Base-by-base conservation (phyloP, 2,797 vertebrate species). In the Moxostoma hubbsi region DNA sequence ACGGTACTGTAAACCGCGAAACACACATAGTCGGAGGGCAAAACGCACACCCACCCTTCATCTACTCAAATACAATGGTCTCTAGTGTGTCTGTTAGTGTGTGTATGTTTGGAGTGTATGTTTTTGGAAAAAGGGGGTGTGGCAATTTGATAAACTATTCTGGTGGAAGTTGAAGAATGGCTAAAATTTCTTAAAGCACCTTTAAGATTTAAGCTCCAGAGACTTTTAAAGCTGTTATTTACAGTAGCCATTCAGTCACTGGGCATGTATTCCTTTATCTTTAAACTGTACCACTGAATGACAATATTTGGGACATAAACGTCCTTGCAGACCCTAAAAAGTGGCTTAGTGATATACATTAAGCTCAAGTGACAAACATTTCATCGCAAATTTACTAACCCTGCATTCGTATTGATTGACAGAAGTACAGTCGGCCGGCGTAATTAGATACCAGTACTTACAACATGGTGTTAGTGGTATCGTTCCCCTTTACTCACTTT, bases 391-490 rank as follows among this genome's bases (percentile, higher is more conserved):
- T 74, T 58, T 53, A 73, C 54, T 79, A 73, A 70, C 68, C 66
- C 55, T 12, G 54, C 12, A 9, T 10, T 75, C n/a, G 11, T 55
- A 75, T 71, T 85, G 82, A 88, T 55, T 82, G 84, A 84, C 87
- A 82, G 66, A 79, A 84, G 84, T 83, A 51, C 77, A 84, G 81
- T 84, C 74, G 79, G 61, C 79, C 2, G 57, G 72, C 77, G 85
- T 84, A 88, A 87, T 89, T 89, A 89, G 81, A 79, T 79, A 81
- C 47, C 55, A 73, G 71, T 73, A 68, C 78, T 80, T 70, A 74
- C 77, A 79, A 59, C 49, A 57, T 36, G 36, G 57, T 72, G 83
- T 73, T 82, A 36, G 51, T 68, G 80, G 65, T 80, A 83, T 82
- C 81, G 76, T 77, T 77, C 36, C 80, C 62, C 79, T 84, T 75